phyloP scores from a whole-genome alignment of 2,113 vertebrate genomes.

The Benitochromis conjunctus region DNA sequence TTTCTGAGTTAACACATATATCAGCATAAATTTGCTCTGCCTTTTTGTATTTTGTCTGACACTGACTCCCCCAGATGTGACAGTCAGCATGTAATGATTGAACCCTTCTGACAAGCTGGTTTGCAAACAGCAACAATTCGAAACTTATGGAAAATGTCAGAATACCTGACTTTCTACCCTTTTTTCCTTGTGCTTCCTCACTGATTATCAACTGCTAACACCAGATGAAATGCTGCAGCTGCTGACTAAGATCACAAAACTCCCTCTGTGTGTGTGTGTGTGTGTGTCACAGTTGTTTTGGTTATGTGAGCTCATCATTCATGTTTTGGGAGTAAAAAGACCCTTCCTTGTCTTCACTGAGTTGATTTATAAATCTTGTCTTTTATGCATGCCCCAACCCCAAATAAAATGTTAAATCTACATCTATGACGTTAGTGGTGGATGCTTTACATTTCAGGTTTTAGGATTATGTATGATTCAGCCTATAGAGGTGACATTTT shows the following conservation, averaged over 20 bases:
- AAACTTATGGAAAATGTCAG: fast-evolving
- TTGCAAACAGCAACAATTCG: background rate
- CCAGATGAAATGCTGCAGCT: background rate
- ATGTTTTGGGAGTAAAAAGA: background rate
- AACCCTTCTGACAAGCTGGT: background rate
- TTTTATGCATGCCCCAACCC: background rate
- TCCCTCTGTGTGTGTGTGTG: background rate
- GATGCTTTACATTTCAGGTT: background rate
- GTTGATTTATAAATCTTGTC: background rate
- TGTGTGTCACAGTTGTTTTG: background rate
- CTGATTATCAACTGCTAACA: background rate
- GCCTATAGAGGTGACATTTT: background rate
- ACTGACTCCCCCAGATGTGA: background rate
- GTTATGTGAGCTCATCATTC: background rate
- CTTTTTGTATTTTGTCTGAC: background rate
- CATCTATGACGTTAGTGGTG: fast-evolving
- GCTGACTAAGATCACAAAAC: background rate
- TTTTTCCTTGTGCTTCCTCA: background rate
- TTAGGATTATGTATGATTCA: background rate
- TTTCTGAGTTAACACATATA: fast-evolving
- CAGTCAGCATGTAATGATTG: background rate
- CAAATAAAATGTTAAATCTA: background rate
- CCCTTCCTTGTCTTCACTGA: background rate
- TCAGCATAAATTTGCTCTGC: background rate
- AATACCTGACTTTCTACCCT: background rate